Evolutionary conservation across 37 sponge, comb jelly and placozoan genomes (phyloP).

Genomic region (Spongilla lacustris): DNA sequence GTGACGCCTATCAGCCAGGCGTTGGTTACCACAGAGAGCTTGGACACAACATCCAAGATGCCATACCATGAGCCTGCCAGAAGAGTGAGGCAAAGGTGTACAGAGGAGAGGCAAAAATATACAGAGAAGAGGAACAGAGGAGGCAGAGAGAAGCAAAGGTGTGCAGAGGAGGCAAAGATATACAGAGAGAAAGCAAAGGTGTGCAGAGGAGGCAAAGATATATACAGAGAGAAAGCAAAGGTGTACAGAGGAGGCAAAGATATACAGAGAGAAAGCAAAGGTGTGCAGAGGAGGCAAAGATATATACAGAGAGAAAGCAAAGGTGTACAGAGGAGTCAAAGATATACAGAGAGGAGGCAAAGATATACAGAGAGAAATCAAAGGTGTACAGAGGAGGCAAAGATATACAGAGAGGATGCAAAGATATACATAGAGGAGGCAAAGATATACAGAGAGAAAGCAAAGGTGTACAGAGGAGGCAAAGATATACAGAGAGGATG

Average conservation of each 20-base stretch:
- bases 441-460: no score
- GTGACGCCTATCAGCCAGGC: constrained; percentile 96
- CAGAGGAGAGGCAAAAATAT: not conserved
- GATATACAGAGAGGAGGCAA: not conserved
- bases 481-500: not conserved
- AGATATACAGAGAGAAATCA: not conserved
- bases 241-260: no score
- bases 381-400: no score
- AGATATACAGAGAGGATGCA: no score
- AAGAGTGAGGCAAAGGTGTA: not conserved
- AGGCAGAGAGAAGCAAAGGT: not conserved
- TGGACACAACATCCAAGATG: constrained; percentile 85
- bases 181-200: not conserved
- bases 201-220: no score
- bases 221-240: no score
- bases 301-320: no score
- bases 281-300: no score
- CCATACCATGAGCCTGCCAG: constrained; percentile 83
- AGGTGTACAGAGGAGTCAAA: not conserved
- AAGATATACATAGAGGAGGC: not conserved
- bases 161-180: no score
- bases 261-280: no score
- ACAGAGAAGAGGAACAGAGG: not conserved
- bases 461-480: no score
- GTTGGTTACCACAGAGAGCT: constrained; percentile 90